phyloP scores from a whole-genome alignment of 2,797 vertebrate genomes.

The Muscicapa striata region DNA sequence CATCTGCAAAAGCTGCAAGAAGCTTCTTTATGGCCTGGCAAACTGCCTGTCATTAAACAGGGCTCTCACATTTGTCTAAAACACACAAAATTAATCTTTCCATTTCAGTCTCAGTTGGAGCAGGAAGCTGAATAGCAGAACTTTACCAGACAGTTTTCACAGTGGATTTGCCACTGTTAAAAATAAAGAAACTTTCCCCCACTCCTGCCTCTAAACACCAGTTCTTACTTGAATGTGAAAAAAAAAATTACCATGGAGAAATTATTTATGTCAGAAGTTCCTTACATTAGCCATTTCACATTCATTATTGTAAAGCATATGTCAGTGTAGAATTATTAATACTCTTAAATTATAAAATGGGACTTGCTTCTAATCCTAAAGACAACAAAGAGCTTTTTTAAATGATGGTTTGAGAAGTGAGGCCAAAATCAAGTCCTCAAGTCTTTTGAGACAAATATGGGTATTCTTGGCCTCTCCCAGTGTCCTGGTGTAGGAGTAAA shows the following conservation, averaged over 20 bases:
- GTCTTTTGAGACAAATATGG: neutral
- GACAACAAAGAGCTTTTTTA: slow-evolving; percentile 5
- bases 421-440: neutral
- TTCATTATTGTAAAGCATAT: neutral
- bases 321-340: neutral
- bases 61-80: neutral
- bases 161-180: neutral
- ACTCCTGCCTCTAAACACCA: neutral
- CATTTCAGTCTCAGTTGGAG: neutral
- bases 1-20: neutral
- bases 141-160: neutral
- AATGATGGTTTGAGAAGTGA: neutral
- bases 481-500: neutral
- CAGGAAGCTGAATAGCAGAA: neutral
- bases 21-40: neutral
- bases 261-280: neutral
- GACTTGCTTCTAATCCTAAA: neutral
- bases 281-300: neutral
- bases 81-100: neutral
- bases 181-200: neutral
- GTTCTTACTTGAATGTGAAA: neutral
- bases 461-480: neutral
- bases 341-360: neutral
- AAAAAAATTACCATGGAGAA: neutral
- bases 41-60: neutral